phyloP scores from a whole-genome alignment of 1,140 invertebrate genomes.

The Akabosia matsudoensis region DNA sequence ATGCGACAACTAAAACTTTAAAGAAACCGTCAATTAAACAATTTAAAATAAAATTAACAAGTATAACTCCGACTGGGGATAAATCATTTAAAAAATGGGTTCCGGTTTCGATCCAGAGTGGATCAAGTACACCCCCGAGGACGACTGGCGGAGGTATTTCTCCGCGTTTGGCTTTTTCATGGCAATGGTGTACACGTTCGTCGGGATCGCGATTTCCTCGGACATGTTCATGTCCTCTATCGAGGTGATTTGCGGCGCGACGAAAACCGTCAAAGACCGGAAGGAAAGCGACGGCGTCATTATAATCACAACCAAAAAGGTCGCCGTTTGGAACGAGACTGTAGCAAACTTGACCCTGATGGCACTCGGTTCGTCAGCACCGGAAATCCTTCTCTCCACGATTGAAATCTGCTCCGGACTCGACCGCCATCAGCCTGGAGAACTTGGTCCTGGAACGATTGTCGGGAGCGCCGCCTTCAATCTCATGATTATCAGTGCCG shows the following conservation, averaged over 20 bases:
- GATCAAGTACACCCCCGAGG: no score
- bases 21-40: no score
- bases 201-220: constrained; percentile 3
- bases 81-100: no score
- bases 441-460: constrained; percentile 63
- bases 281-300: neutral
- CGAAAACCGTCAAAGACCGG: constrained; percentile 38
- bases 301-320: neutral
- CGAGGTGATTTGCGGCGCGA: constrained; percentile 64
- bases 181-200: neutral
- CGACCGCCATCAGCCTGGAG: constrained; percentile 57
- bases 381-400: constrained; percentile 63
- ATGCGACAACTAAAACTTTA: no score
- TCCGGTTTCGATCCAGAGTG: no score
- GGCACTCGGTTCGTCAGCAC: constrained; percentile 64
- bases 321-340: constrained; percentile 50
- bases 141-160: no score
- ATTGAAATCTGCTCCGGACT: constrained; percentile 56
- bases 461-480: constrained; percentile 65
- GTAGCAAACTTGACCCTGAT: constrained; percentile 67
- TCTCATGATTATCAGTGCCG: constrained; percentile 59
- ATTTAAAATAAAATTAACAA: no score
- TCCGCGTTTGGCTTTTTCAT: neutral
- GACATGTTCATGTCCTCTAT: constrained; percentile 65
- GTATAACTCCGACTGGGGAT: no score